Base-by-base conservation (phyloP, 2,888 invertebrate genomes). In the Gastracanthus pulcherrimus region DNA sequence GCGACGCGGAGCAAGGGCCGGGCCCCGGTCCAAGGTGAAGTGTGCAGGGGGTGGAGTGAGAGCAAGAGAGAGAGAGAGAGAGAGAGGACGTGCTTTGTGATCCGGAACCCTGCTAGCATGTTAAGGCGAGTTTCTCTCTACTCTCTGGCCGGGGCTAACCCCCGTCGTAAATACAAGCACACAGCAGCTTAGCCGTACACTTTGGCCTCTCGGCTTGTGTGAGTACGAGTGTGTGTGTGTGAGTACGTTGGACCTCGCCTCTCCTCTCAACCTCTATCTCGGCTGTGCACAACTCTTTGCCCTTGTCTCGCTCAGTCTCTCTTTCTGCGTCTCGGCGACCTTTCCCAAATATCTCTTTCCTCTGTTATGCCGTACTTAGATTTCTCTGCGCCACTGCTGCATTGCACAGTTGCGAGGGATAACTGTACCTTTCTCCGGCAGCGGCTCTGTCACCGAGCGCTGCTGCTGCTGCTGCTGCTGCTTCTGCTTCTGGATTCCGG, bases 11-110 rank as follows among this genome's bases (percentile, higher is more conserved):
- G 81, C n/a, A 64, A 51, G 23, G 23, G 3, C 13, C 16, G 19
- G 41, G 72, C 26, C 67, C 51, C 36, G 38, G 66, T 64, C 48
- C 55, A 60, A 75, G 67, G 60, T 74, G 80, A 48, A 29, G 62
- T 62, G 62, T 36, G 26, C 51, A 26, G 26, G 51, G 69, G 34
- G 41, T 48, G 1, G 76, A 55, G 38, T 9, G 70, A n/a, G n/a
- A n/a, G n/a, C n/a, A n/a, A n/a, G n/a, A n/a, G n/a, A n/a, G n/a
- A n/a, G n/a, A n/a, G n/a, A n/a, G n/a, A n/a, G n/a, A n/a, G 41
- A 51, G 36, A 69, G 84, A 80, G 82, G 85, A 86, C 85, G 87
- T 87, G 89, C 89, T 90, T 89, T 90, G 90, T 88, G 89, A 89
- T 90, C 86, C 87, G 87, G 88, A 88, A 88, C 87, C 87, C 84